These are phyloP conservation scores for Sebastes cheni DNA, from an alignment of 2,797 vertebrate genomes.

Conservation along the genomic window DNA sequence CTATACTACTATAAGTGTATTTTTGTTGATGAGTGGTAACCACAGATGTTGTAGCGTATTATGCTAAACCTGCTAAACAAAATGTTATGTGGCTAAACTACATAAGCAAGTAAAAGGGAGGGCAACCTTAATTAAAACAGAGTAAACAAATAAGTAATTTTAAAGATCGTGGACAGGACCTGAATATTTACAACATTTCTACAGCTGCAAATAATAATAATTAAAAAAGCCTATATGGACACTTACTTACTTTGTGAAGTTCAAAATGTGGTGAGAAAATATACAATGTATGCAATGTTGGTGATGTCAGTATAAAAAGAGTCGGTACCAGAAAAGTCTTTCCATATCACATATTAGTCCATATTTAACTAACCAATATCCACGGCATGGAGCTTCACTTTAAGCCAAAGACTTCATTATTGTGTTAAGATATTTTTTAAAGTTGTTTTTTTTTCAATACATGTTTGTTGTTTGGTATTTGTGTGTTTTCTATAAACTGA, in stretches of 20 bases:
- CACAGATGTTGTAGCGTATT: background rate
- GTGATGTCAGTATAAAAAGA: background rate
- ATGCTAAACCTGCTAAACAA: background rate
- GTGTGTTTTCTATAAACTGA: constrained; percentile 59
- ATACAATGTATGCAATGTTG: background rate
- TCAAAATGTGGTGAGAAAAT: background rate
- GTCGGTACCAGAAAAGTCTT: background rate
- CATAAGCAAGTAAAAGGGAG: background rate
- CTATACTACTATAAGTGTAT: background rate
- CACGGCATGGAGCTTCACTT: constrained; percentile 6
- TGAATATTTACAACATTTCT: background rate
- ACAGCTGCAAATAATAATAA: background rate
- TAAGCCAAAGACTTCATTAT: constrained; percentile 59
- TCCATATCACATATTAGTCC: background rate
- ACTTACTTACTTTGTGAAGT: background rate
- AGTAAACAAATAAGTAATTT: background rate
- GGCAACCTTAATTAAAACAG: background rate
- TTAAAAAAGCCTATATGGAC: background rate
- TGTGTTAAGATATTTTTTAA: constrained; percentile 31
- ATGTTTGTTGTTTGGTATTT: constrained; percentile 34
- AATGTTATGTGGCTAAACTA: background rate
- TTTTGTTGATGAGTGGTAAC: background rate
- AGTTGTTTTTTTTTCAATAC: constrained; percentile 5
- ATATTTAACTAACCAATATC: background rate
- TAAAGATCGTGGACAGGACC: background rate